phyloP scores from a whole-genome alignment of 2,797 vertebrate genomes.

The Taenioides sp. region DNA sequence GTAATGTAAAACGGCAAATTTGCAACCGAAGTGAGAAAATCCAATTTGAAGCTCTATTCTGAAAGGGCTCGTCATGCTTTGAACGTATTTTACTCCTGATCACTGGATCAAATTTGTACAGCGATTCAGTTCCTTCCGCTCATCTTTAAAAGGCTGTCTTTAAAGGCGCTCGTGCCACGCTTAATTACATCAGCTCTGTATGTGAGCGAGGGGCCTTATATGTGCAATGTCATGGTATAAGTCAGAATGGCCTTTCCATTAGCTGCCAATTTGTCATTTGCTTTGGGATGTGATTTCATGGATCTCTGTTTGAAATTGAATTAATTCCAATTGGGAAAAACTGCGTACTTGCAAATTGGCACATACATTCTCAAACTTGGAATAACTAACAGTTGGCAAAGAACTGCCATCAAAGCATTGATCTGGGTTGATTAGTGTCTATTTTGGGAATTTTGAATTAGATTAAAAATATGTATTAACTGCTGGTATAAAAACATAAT shows the following conservation, averaged over 20 bases:
- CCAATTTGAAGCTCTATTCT: slow-evolving; percentile 66
- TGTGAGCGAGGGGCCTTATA: slow-evolving; percentile 68
- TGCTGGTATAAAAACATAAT: neutral
- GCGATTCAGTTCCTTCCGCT: slow-evolving; percentile 71
- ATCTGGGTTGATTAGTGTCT: neutral
- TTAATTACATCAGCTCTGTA: slow-evolving; percentile 73
- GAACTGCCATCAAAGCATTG: neutral
- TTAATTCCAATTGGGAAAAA: slow-evolving; percentile 63
- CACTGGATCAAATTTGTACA: slow-evolving; percentile 80
- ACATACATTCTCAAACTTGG: slow-evolving; percentile 17
- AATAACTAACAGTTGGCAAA: neutral
- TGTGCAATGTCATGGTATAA: slow-evolving; percentile 74
- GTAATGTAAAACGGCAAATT: slow-evolving; percentile 61
- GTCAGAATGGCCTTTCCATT: slow-evolving; percentile 72
- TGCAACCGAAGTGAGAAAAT: slow-evolving; percentile 68
- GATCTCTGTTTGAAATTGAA: slow-evolving; percentile 71
- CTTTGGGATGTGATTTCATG: slow-evolving; percentile 70
- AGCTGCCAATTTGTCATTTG: slow-evolving; percentile 75
- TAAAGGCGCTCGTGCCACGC: slow-evolving; percentile 65
- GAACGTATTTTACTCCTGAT: slow-evolving; percentile 77
- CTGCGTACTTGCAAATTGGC: slow-evolving; percentile 11
- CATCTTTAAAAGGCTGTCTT: slow-evolving; percentile 68
- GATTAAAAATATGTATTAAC: neutral
- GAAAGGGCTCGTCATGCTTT: slow-evolving; percentile 57
- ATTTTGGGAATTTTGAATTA: neutral